phyloP scores from a whole-genome alignment of 2,797 vertebrate genomes.

The Gadopsis marmoratus region DNA sequence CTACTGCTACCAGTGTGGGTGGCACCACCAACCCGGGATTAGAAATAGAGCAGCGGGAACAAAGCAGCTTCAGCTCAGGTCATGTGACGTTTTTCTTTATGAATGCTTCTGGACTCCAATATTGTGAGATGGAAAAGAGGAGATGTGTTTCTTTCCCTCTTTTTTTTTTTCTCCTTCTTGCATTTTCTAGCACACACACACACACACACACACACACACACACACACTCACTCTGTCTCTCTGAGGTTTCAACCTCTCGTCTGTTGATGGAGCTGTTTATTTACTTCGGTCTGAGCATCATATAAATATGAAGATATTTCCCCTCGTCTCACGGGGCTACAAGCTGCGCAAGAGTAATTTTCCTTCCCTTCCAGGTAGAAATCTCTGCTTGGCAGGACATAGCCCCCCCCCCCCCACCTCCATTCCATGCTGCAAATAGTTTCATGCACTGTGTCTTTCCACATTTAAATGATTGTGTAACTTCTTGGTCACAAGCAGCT shows the following conservation, averaged over 20 bases:
- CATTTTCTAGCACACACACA: not conserved
- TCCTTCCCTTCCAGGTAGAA: slow-evolving; percentile 45
- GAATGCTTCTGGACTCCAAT: not conserved
- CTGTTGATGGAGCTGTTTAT: slow-evolving; percentile 61
- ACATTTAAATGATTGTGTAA: too few species aligned
- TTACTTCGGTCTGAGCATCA: slow-evolving; percentile 55
- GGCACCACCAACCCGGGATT: slow-evolving; percentile 6
- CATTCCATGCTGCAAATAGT: too few species aligned
- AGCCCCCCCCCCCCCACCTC: slow-evolving; percentile 9
- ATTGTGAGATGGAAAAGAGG: slow-evolving; percentile 8
- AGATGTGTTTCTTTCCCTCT: not conserved
- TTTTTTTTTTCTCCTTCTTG: not conserved
- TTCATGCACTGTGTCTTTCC: too few species aligned
- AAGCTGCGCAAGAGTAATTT: slow-evolving; percentile 28
- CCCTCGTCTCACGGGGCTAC: slow-evolving; percentile 22
- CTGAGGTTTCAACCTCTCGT: slow-evolving; percentile 48
- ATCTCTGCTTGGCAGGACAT: slow-evolving; percentile 17
- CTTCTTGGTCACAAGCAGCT: too few species aligned
- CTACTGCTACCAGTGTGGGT: not conserved
- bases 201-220: not conserved
- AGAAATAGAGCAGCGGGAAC: slow-evolving; percentile 10
- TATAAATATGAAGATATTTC: slow-evolving; percentile 56
- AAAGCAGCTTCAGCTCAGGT: not conserved
- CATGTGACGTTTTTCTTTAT: not conserved
- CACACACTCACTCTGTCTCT: slow-evolving; percentile 6